Evolutionary conservation across 2,797 vertebrate species (phyloP).

Genomic region (Synaphobranchus kaupii): DNA sequence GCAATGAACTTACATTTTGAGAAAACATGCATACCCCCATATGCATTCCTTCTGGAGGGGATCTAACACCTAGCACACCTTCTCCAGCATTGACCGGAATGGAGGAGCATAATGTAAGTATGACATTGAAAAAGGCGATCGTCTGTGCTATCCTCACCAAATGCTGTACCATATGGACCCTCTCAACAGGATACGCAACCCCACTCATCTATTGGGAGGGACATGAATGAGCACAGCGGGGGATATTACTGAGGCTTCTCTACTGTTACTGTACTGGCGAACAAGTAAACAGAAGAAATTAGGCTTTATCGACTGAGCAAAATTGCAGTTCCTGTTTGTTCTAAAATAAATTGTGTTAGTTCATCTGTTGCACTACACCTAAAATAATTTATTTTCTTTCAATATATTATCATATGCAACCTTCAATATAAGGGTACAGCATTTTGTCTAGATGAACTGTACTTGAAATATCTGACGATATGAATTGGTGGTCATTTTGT

Average conservation of each 20-base stretch:
- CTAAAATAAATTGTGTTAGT: neutral
- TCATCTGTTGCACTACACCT: neutral
- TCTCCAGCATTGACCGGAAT: neutral
- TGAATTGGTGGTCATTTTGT: neutral
- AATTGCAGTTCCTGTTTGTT: neutral
- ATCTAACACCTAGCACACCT: neutral
- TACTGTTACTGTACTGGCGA: conserved; percentile 47
- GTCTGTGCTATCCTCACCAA: conserved; percentile 47
- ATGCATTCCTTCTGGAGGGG: conserved; percentile 13
- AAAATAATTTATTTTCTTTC: neutral
- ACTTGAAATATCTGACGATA: neutral
- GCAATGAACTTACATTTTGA: neutral
- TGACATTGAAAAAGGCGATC: neutral
- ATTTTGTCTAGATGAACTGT: neutral
- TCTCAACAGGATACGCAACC: conserved; percentile 54
- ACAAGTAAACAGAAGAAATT: conserved; percentile 43
- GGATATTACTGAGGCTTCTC: neutral
- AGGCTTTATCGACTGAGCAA: neutral
- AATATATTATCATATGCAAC: neutral
- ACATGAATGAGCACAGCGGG: conserved; percentile 21
- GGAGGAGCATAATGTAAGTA: conserved; percentile 37
- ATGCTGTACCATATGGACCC: conserved; percentile 71
- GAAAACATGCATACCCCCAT: neutral
- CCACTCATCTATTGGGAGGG: conserved; percentile 43
- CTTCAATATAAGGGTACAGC: neutral